phyloP scores from a whole-genome alignment of 2,888 invertebrate genomes.

The Danaus chrysippus region DNA sequence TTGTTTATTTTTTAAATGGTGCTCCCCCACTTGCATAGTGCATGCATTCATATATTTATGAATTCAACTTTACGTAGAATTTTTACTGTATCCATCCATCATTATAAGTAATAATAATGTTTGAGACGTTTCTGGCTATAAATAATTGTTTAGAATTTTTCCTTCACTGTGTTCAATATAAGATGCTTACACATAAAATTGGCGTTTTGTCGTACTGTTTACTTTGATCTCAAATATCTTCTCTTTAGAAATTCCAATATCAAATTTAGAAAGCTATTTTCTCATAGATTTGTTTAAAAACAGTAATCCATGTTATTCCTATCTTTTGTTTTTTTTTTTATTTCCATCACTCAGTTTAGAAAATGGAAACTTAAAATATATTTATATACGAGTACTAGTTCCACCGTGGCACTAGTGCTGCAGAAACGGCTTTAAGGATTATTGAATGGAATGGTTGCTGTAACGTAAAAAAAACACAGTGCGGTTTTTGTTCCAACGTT shows the following conservation, averaged over 20 bases:
- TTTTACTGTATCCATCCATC: too few species aligned
- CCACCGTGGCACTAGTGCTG: conserved; percentile 1
- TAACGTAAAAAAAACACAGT: conserved; percentile 4
- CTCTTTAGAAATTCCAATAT: neutral
- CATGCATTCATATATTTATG: too few species aligned
- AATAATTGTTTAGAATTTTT: neutral
- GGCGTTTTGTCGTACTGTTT: neutral
- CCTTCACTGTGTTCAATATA: neutral
- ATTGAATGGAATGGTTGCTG: neutral
- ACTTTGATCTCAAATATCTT: neutral
- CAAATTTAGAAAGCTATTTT: neutral
- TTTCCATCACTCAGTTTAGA: neutral
- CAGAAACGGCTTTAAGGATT: conserved; percentile 5
- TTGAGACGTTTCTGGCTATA: too few species aligned
- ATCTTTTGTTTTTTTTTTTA: neutral
- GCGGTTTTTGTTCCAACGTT: too few species aligned
- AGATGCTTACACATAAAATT: neutral
- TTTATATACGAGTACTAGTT: conserved; percentile 5
- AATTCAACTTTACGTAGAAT: too few species aligned
- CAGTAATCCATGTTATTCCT: neutral
- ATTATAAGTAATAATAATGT: too few species aligned
- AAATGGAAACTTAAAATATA: conserved; percentile 1
- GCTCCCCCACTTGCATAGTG: too few species aligned
- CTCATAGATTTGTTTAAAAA: neutral
- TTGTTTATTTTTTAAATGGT: too few species aligned